phyloP scores from a whole-genome alignment of 2,113 vertebrate species.

The Ciconia stormi region DNA sequence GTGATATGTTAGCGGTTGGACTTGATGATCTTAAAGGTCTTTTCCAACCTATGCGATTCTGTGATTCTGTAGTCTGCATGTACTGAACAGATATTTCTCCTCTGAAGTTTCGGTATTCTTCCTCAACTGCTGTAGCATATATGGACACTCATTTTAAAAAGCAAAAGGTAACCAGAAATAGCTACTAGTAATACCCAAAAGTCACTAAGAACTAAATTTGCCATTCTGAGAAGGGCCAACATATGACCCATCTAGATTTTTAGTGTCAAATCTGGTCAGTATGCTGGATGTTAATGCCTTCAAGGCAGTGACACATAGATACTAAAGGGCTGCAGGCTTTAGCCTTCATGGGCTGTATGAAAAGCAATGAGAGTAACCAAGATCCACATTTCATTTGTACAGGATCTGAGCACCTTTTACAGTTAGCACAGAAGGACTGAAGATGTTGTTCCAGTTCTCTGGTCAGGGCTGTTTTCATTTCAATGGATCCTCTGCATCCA shows the following conservation, averaged over 20 bases:
- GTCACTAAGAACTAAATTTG: not conserved
- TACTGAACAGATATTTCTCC: not conserved
- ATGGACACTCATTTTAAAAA: not conserved
- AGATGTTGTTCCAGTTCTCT: not conserved
- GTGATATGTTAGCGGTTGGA: too few relatives aligned
- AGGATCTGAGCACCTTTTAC: not conserved
- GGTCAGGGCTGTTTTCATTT: not conserved
- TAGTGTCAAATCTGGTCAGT: not conserved
- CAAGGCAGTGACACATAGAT: not conserved
- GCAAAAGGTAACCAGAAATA: not conserved
- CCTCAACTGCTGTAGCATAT: not conserved
- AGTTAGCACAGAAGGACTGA: not conserved
- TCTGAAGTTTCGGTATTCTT: not conserved
- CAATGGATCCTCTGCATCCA: not conserved
- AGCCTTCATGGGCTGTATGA: not conserved
- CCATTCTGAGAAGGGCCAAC: not conserved
- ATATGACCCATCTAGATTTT: not conserved
- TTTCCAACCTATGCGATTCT: too few relatives aligned
- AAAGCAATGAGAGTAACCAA: not conserved
- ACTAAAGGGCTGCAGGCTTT: not conserved
- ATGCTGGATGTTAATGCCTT: not conserved
- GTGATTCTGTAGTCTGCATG: not conserved
- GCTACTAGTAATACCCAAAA: not conserved
- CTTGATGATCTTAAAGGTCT: too few relatives aligned
- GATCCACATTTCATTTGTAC: not conserved